Evolutionary conservation across 2,797 vertebrate genomes (phyloP), one percentile per base, ranked within the genome.

Genomic region (Graptemys geographica): DNA sequence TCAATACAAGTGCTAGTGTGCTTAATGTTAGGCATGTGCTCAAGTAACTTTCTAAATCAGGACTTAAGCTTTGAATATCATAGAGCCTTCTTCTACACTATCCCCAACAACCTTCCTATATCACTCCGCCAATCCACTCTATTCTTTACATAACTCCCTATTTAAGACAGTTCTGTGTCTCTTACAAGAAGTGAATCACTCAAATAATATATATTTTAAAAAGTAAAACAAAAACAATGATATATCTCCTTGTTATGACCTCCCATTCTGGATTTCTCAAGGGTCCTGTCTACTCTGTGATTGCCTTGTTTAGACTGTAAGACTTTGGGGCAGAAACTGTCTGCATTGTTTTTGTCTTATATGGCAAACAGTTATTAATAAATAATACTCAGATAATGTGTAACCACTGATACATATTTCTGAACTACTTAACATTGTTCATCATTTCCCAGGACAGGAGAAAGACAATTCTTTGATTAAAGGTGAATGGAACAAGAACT

Each of bases 1-100:
- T 33, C 57, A 27, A 37, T 0, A 0, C 13, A 88, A 82, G 13
- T 41, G 41, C 5, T 41, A n/a, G 47, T 55, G 27, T 1, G 1
- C 11, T 13, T 53, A 23, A 6, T 11, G 11, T 41, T 84, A 80
- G 9, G 62, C 1, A 16, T 0, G 0, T 27, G 2, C 4, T 47
- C 79, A 69, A 7, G 83, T 0, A 0, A 72, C 16, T 33, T 74
- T 59, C 69, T 11, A 6, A 85, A 87, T 1, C 4, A 49, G 72
- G 3, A 2, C n/a, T 74, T 3, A 0, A 80, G 76, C 4, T 11
- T 87, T 85, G 25, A 81, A 62, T 76, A 47, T 28, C 74, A 49
- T 28, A 11, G 25, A 49, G 27, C 44, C 6, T 52, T 18, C 37
- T 87, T 51, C 28, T 11, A 52, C 0, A 0, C 3, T 57, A 55